phyloP scores from a whole-genome alignment of 1,140 invertebrate genomes.

The Laodelphax striatellus region DNA sequence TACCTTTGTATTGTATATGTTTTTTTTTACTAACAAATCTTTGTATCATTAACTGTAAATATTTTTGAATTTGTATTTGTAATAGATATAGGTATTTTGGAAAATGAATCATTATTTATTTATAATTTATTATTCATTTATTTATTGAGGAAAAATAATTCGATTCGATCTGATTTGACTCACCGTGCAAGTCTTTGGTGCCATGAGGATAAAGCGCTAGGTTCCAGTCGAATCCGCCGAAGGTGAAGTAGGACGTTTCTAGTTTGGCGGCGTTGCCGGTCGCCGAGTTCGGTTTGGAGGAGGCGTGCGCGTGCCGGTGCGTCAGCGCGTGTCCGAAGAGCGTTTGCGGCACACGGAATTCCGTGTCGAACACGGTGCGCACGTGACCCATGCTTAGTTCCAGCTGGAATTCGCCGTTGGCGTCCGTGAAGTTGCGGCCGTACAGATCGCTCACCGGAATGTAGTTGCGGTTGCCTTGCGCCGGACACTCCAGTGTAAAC shows the following conservation, averaged over 20 bases:
- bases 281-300: slow-evolving; percentile 13
- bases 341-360: slow-evolving; percentile 44
- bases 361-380: slow-evolving; percentile 62
- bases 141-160: no score
- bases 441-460: slow-evolving; percentile 66
- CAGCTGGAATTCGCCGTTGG: slow-evolving; percentile 72
- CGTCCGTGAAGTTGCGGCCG: slow-evolving; percentile 63
- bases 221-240: slow-evolving; percentile 78
- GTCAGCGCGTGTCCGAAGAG: slow-evolving; percentile 16
- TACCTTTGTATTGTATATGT: no score
- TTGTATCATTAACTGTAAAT: no score
- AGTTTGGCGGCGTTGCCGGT: slow-evolving; percentile 32
- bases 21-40: no score
- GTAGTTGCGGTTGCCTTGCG: slow-evolving; percentile 67
- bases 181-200: slow-evolving; percentile 36
- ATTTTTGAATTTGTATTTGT: no score
- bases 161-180: no score
- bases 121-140: no score
- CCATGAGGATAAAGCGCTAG: slow-evolving; percentile 58
- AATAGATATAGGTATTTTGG: no score
- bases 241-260: slow-evolving; percentile 60
- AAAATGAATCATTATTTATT: no score
- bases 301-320: slow-evolving; percentile 11
- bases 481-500: slow-evolving; percentile 62
- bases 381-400: slow-evolving; percentile 69